A percentile compares a stretch with the other conserved stretches of the same genome.
Conservation (phyloP, 2,888 invertebrate species). For the Torymus texanus region DNA sequence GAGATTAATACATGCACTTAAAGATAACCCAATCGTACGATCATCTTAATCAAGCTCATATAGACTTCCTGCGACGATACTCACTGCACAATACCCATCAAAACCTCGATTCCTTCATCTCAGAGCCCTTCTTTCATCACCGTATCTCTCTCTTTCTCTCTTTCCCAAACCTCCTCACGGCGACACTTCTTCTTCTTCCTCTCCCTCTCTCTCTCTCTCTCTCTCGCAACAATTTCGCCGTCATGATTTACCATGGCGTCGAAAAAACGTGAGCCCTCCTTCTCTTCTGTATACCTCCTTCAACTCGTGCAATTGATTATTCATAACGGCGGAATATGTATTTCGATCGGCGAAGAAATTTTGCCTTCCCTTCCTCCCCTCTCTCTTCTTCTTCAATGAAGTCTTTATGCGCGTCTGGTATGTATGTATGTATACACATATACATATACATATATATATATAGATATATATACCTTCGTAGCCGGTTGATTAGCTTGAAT, state of each 20-base stretch:
- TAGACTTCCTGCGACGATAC: background rate
- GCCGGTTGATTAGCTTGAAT: conserved; percentile 56
- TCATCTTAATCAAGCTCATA: background rate
- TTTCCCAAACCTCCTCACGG: too few species aligned
- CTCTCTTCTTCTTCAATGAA: conserved; percentile 45
- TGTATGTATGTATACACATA: too few species aligned
- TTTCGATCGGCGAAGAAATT: conserved; percentile 32
- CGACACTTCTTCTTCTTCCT: too few species aligned
- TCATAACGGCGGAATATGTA: conserved; percentile 55
- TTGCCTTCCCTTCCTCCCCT: background rate
- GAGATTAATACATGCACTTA: too few species aligned
- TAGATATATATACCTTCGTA: background rate
- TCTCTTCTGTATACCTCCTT: conserved; percentile 11
- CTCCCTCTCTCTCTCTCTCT: too few species aligned
- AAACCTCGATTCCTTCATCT: background rate
- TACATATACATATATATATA: too few species aligned
- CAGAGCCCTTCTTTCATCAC: background rate
- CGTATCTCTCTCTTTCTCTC: background rate
- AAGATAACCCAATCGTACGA: too few species aligned
- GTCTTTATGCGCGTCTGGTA: conserved; percentile 45
- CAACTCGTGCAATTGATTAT: conserved; percentile 55
- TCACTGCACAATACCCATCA: background rate
- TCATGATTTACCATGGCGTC: conserved; percentile 45
- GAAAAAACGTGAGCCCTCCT: background rate
- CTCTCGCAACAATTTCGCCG: conserved; percentile 48